These are phyloP conservation scores for Physocephala rufipes DNA, from an alignment of 2,888 invertebrate genomes.

Conservation along the genomic window DNA sequence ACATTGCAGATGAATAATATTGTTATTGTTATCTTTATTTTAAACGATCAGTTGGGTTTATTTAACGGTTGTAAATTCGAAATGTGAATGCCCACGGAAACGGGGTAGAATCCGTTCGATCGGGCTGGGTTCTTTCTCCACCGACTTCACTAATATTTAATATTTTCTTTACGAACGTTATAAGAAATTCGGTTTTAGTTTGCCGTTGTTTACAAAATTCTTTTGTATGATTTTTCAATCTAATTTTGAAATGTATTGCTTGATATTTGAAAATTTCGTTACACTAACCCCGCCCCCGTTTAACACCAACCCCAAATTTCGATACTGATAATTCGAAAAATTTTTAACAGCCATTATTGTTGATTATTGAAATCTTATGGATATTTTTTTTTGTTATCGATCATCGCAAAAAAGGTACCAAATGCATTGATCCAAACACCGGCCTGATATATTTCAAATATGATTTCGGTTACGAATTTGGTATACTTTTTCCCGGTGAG, in stretches of 20 bases:
- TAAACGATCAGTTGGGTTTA: neutral
- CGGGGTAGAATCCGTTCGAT: neutral
- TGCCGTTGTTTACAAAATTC: neutral
- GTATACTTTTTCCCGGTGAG: conserved; percentile 76
- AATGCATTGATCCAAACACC: conserved; percentile 79
- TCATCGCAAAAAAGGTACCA: conserved; percentile 77
- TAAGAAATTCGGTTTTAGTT: neutral
- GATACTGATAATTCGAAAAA: no score
- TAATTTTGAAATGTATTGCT: conserved; percentile 4
- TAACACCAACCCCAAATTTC: neutral
- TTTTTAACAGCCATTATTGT: no score
- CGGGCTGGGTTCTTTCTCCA: neutral
- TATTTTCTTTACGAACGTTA: neutral
- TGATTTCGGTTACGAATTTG: conserved; percentile 83
- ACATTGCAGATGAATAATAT: neutral
- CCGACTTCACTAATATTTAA: neutral
- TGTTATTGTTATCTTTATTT: no score
- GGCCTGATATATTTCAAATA: conserved; percentile 84
- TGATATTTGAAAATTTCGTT: conserved; percentile 7
- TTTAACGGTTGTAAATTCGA: neutral
- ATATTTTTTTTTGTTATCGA: neutral
- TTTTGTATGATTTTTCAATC: neutral
- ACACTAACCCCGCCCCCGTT: conserved; percentile 29
- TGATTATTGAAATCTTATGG: no score
- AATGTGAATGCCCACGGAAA: neutral